Evolutionary conservation across 2,888 invertebrate genomes (phyloP).

Genomic region (Drosophila dives): DNA sequence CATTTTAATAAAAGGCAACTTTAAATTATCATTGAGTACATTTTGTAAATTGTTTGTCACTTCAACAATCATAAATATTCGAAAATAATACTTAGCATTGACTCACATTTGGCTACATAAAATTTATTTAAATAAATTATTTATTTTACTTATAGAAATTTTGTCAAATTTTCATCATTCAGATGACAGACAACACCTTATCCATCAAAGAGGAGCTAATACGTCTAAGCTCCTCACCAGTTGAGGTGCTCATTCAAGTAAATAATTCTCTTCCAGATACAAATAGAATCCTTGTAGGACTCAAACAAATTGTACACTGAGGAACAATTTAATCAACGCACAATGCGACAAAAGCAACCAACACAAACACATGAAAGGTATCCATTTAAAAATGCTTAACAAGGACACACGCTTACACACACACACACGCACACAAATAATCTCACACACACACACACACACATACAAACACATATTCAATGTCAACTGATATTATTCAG

Average conservation of each 20-base stretch:
- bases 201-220: slow-evolving; percentile 54
- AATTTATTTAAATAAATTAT: neutral
- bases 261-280: slow-evolving; percentile 64
- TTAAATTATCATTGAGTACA: neutral
- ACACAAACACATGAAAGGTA: slow-evolving; percentile 48
- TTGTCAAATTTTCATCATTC: slow-evolving; percentile 31
- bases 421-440: neutral
- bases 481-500: slow-evolving; percentile 72
- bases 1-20: neutral
- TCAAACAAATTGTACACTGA: slow-evolving; percentile 34
- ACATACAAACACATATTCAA: no score
- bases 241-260: slow-evolving; percentile 48
- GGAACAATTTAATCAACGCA: slow-evolving; percentile 76
- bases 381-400: slow-evolving; percentile 77
- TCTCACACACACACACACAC: neutral
- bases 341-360: slow-evolving; percentile 53
- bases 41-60: neutral
- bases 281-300: slow-evolving; percentile 37
- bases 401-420: slow-evolving; percentile 31
- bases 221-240: slow-evolving; percentile 6
- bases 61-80: neutral
- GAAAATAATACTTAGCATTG: neutral
- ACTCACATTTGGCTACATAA: neutral
- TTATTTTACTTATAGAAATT: slow-evolving; percentile 2
- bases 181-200: slow-evolving; percentile 29